Evolutionary conservation across 2,113 vertebrate genomes (phyloP).

Genomic region (Penelope pileata): DNA sequence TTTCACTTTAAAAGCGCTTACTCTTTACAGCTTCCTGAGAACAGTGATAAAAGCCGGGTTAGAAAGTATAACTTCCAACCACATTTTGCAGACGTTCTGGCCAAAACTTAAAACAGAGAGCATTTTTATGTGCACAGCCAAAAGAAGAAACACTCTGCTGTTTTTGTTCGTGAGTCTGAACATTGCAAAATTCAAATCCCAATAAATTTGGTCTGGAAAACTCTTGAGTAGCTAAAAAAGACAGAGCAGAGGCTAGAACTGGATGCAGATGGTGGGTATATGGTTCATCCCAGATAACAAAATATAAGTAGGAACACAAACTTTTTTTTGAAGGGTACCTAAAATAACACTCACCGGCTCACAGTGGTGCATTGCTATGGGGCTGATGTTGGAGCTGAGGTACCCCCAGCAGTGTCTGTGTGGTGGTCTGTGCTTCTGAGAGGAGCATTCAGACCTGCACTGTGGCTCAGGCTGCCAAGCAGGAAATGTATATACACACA

Average conservation of each 20-base stretch:
- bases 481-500: neutral
- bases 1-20: slow-evolving; percentile 27
- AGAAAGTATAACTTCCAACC: slow-evolving; percentile 22
- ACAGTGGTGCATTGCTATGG: too few species aligned
- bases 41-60: slow-evolving; percentile 29
- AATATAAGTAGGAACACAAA: neutral
- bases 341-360: neutral
- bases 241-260: neutral
- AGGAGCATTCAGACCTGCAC: neutral
- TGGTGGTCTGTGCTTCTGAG: neutral
- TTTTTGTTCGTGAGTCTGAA: neutral
- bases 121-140: neutral
- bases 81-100: neutral
- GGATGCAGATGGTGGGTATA: neutral
- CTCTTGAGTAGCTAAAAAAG: neutral
- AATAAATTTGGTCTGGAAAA: neutral
- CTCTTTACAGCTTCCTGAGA: slow-evolving; percentile 52
- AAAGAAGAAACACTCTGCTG: neutral
- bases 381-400: neutral
- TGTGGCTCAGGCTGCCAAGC: neutral
- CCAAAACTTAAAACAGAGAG: neutral
- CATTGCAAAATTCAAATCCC: neutral
- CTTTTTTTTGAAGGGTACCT: neutral
- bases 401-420: neutral
- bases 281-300: neutral